These are phyloP conservation scores for Panagrolaimus sp. DNA, from an alignment of 1,140 invertebrate species.

Conservation along the genomic window DNA sequence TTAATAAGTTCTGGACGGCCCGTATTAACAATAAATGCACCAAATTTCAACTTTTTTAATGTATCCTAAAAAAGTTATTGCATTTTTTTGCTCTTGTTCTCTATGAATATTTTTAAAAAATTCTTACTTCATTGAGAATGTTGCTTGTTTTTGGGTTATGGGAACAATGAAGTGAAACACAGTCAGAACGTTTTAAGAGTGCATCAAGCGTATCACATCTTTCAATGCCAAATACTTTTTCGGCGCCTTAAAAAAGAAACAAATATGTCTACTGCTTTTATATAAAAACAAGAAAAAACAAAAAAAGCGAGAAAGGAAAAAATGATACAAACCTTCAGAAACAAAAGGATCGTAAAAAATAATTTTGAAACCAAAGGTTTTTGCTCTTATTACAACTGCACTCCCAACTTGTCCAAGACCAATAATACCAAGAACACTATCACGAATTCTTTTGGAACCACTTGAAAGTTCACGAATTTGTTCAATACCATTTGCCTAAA, in stretches of 20 bases:
- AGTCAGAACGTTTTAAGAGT: constrained; percentile 89
- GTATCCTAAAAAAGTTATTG: constrained; percentile 54
- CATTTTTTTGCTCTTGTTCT: too few relatives aligned
- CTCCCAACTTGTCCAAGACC: constrained; percentile 87
- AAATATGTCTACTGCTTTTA: constrained; percentile 10
- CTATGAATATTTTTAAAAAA: too few relatives aligned
- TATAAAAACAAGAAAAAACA: background rate
- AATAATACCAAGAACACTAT: constrained; percentile 89
- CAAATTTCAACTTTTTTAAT: constrained; percentile 93
- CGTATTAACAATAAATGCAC: constrained; percentile 97
- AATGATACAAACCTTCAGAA: constrained; percentile 69
- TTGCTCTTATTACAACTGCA: constrained; percentile 81
- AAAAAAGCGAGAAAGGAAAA: background rate
- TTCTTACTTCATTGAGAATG: constrained; percentile 76
- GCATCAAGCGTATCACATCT: constrained; percentile 87
- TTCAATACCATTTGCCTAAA: constrained; percentile 22
- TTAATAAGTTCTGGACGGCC: constrained; percentile 92
- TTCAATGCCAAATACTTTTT: constrained; percentile 87
- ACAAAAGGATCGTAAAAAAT: constrained; percentile 96
- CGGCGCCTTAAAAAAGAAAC: constrained; percentile 64
- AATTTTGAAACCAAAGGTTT: constrained; percentile 94
- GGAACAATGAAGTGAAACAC: constrained; percentile 91
- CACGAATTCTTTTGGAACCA: constrained; percentile 87
- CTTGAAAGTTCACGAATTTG: constrained; percentile 56
- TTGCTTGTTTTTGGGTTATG: constrained; percentile 95